A percentile compares a stretch with the other conserved stretches of the same genome.
phyloP scores from a whole-genome alignment of 2,888 invertebrate species.

The Drosophila diplacantha region DNA sequence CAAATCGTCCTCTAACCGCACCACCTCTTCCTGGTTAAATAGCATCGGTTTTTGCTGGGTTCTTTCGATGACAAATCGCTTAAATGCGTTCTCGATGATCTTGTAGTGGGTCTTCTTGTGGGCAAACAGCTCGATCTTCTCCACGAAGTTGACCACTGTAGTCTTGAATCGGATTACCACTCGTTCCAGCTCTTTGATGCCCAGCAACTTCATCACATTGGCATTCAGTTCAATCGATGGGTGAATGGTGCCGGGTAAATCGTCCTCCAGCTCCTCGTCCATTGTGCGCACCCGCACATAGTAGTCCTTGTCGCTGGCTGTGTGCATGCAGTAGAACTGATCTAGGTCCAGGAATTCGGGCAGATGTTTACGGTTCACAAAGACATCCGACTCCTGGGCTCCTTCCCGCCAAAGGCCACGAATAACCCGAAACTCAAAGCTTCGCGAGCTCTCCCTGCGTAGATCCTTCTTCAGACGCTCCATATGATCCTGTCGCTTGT shows the following conservation, averaged over 20 bases:
- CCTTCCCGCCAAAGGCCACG: constrained; percentile 73
- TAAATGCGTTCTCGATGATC: constrained; percentile 77
- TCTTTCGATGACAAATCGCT: constrained; percentile 74
- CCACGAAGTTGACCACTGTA: constrained; percentile 76
- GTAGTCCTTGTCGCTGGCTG: constrained; percentile 71
- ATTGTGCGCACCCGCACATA: constrained; percentile 71
- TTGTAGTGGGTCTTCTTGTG: constrained; percentile 76
- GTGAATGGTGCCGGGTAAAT: constrained; percentile 73
- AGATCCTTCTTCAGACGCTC: constrained; percentile 74
- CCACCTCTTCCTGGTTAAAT: constrained; percentile 77
- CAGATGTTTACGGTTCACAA: constrained; percentile 73
- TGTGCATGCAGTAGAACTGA: constrained; percentile 72
- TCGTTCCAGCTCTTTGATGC: constrained; percentile 74
- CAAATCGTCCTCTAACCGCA: constrained; percentile 74
- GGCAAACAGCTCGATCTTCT: constrained; percentile 77
- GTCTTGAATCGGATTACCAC: constrained; percentile 74
- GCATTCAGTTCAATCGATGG: constrained; percentile 76
- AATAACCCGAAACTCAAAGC: constrained; percentile 76
- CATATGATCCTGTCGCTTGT: constrained; percentile 74
- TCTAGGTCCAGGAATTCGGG: constrained; percentile 76
- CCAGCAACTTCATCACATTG: constrained; percentile 75
- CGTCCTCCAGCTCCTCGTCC: constrained; percentile 59
- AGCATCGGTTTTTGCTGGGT: constrained; percentile 72
- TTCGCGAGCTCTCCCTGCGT: constrained; percentile 69
- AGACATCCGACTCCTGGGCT: constrained; percentile 76